Conservation (phyloP, 2,797 vertebrate species). For the Catharus ustulatus region DNA sequence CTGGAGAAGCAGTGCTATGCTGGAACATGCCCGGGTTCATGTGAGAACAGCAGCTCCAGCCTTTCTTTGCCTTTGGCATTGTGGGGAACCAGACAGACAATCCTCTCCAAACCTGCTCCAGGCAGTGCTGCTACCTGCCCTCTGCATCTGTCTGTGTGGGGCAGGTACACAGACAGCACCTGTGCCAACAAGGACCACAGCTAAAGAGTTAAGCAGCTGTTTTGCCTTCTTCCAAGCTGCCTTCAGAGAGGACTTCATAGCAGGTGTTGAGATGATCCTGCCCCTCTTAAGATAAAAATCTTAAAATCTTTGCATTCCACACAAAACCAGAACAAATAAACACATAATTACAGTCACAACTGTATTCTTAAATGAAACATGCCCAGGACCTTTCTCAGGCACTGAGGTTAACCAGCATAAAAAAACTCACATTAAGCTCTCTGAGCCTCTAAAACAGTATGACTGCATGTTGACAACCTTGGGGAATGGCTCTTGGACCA, state of each 20-base stretch:
- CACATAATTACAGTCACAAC: not conserved
- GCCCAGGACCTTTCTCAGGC: not conserved
- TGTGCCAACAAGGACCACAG: not conserved
- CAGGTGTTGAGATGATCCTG: not conserved
- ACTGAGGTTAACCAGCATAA: not conserved
- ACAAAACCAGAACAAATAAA: not conserved
- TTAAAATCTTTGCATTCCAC: not conserved
- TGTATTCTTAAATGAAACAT: not conserved
- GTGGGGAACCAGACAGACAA: not conserved
- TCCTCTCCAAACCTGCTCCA: not conserved
- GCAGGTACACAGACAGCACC: not conserved
- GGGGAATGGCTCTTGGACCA: not conserved
- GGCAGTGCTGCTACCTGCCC: not conserved
- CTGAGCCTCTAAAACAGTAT: not conserved
- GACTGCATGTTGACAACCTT: not conserved
- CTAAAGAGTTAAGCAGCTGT: not conserved
- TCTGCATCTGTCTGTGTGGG: not conserved
- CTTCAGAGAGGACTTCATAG: not conserved
- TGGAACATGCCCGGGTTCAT: not conserved
- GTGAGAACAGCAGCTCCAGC: not conserved
- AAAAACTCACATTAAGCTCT: not conserved
- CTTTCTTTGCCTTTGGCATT: not conserved
- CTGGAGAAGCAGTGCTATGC: rapidly evolving
- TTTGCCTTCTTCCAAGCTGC: not conserved
- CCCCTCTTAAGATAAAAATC: not conserved